Conservation (phyloP, 2,113 vertebrate species). For the Hucho hucho region DNA sequence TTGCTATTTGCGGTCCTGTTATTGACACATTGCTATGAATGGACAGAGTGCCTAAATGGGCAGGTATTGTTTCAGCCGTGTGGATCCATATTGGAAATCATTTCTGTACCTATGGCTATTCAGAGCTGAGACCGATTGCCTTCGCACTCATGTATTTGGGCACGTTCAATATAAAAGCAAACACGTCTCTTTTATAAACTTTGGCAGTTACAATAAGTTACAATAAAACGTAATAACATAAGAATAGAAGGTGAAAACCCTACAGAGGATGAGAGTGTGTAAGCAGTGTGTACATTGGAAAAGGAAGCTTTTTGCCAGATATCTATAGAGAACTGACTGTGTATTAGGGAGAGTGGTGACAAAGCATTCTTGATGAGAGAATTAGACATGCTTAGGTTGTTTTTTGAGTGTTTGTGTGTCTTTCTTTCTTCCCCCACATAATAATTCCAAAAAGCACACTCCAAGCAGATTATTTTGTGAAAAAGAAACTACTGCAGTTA, state of each 20-base stretch:
- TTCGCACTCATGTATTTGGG: conserved; percentile 24
- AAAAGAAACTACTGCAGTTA: no score
- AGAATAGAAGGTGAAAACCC: background rate
- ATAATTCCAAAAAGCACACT: no score
- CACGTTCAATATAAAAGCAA: conserved; percentile 14
- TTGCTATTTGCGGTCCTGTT: conserved; percentile 29
- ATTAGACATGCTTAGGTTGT: background rate
- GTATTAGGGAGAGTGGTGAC: background rate
- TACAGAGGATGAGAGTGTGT: background rate
- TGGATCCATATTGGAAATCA: conserved; percentile 70
- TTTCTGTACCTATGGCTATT: conserved; percentile 44
- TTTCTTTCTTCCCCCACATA: no score
- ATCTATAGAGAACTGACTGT: background rate
- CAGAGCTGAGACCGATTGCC: conserved; percentile 14
- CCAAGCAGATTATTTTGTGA: no score
- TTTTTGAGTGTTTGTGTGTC: conserved; percentile 7
- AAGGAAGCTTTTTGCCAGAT: background rate
- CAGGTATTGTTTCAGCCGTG: conserved; percentile 48
- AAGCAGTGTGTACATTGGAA: background rate
- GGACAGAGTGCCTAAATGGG: conserved; percentile 38
- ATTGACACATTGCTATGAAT: conserved; percentile 43
- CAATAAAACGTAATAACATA: background rate
- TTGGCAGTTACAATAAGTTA: no score
- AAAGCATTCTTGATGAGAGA: no score
- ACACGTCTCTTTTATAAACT: background rate